Evolutionary conservation across 2,888 invertebrate species (phyloP).

Genomic region (Dryomyza anilis): DNA sequence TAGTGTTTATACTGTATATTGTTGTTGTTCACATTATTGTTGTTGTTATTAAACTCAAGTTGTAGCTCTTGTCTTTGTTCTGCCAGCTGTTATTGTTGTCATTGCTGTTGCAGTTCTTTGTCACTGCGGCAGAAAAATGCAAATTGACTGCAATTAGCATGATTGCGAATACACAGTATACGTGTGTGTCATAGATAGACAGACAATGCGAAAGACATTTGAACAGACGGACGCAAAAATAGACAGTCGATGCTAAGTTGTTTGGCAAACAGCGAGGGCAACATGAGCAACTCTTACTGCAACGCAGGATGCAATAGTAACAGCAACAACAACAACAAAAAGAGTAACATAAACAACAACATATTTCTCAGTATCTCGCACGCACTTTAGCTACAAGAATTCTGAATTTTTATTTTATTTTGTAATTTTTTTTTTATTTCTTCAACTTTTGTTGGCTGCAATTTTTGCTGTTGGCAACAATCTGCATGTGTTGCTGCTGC

Average conservation of each 20-base stretch:
- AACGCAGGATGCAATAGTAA: not conserved
- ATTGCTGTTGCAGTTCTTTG: not conserved
- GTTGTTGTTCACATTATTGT: not conserved
- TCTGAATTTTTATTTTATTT: not conserved
- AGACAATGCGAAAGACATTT: too few relatives aligned
- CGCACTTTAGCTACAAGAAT: not conserved
- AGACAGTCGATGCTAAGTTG: not conserved
- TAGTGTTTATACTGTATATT: not conserved
- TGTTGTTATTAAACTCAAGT: too few relatives aligned
- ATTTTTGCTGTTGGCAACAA: not conserved
- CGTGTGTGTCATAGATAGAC: not conserved
- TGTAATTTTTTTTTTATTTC: not conserved
- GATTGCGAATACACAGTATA: not conserved
- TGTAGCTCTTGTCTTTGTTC: not conserved
- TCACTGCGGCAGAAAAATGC: not conserved
- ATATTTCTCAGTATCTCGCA: too few relatives aligned
- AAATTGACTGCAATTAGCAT: slow-evolving; percentile 1
- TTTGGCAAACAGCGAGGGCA: not conserved
- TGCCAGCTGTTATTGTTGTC: not conserved
- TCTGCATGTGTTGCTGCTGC: not conserved
- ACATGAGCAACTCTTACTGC: not conserved
- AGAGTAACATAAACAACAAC: not conserved
- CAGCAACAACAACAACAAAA: not conserved
- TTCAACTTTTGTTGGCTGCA: not conserved
- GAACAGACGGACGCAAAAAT: not conserved